Evolutionary conservation across 2,113 vertebrate species (phyloP).

Genomic region (Pollimyrus isidori): DNA sequence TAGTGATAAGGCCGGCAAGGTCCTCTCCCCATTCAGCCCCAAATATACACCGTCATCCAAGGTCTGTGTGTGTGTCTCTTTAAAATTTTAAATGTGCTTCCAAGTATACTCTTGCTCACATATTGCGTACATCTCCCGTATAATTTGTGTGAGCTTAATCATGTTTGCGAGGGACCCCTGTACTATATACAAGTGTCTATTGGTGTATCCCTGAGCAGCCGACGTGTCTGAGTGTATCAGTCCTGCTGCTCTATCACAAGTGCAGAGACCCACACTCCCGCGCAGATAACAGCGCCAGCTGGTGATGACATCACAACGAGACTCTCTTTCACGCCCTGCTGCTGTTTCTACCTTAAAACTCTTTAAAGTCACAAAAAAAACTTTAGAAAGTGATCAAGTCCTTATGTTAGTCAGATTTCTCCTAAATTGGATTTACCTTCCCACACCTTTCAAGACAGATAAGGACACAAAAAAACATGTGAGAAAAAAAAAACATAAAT

Average conservation of each 20-base stretch:
- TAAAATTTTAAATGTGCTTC: neutral
- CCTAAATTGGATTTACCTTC: neutral
- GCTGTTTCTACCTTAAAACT: neutral
- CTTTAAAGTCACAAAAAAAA: neutral
- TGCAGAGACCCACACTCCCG: neutral
- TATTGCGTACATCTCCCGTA: neutral
- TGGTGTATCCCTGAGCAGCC: neutral
- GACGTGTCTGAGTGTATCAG: neutral
- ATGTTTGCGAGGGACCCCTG: neutral
- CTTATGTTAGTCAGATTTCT: neutral
- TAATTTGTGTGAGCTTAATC: neutral
- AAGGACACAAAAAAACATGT: neutral
- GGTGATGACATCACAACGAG: neutral
- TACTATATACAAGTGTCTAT: neutral
- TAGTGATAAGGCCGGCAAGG: neutral
- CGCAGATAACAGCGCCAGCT: neutral
- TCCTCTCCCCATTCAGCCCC: neutral
- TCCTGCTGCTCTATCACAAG: neutral
- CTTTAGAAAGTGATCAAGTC: neutral
- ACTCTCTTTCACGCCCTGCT: neutral
- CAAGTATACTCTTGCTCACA: neutral
- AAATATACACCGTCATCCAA: neutral
- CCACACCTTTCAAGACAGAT: neutral
- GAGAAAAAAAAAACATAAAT: neutral
- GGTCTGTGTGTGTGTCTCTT: neutral